phyloP scores from a whole-genome alignment of 1,140 invertebrate species.

The Homalodisca vitripennis region DNA sequence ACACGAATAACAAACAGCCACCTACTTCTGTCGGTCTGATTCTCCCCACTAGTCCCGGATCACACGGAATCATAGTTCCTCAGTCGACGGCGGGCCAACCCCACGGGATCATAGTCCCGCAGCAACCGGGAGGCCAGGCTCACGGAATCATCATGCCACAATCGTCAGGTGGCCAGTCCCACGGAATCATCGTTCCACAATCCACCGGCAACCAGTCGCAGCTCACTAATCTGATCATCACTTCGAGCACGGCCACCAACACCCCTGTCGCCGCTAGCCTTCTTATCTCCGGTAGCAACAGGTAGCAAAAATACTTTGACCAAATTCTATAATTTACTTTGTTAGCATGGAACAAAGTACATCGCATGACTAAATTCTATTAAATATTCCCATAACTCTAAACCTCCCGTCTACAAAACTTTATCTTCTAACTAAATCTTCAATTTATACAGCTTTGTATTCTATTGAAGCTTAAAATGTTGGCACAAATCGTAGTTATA shows the following conservation, averaged over 20 bases:
- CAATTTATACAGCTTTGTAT: too few species aligned
- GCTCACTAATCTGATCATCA: conserved; percentile 24
- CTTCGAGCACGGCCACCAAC: conserved; percentile 1
- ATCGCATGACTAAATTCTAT: too few species aligned
- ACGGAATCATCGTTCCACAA: conserved; percentile 4
- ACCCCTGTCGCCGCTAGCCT: not conserved
- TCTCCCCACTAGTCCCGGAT: conserved; percentile 6
- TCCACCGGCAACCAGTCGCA: not conserved
- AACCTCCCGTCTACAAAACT: too few species aligned
- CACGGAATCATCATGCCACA: not conserved
- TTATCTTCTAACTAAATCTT: too few species aligned
- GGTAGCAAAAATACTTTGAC: not conserved
- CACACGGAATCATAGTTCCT: conserved; percentile 1
- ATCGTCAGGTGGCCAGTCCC: not conserved
- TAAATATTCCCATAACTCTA: too few species aligned
- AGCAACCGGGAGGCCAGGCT: not conserved
- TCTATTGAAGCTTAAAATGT: too few species aligned
- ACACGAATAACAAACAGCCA: not conserved
- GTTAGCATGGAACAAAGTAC: too few species aligned
- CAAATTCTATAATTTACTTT: too few species aligned
- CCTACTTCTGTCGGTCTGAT: conserved; percentile 14
- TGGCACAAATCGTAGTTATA: too few species aligned
- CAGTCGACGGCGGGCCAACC: not conserved
- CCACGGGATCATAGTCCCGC: conserved; percentile 7
- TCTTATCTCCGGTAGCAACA: conserved; percentile 12